Percentiles rank a stretch among this genome's conserved stretches.
Conservation (phyloP, 1,140 invertebrate species). For the Globodera rostochiensis region DNA sequence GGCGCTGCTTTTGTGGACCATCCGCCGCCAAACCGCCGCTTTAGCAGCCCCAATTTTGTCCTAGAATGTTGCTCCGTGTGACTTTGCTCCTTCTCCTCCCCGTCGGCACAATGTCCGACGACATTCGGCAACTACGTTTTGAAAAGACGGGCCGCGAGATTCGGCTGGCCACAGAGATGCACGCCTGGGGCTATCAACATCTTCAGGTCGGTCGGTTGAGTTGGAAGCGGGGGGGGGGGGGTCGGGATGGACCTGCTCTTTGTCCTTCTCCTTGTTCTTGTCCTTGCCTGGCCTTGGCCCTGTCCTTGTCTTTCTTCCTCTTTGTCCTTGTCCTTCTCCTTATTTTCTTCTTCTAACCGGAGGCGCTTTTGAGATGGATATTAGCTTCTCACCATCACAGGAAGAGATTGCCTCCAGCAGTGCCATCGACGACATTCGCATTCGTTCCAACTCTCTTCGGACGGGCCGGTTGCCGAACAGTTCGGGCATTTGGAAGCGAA, state of each 20-base stretch:
- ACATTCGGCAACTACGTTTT: neutral
- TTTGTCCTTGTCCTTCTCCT: no score
- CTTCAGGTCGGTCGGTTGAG: conserved; percentile 6
- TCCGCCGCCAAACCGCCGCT: neutral
- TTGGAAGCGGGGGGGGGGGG: no score
- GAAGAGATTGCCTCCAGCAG: neutral
- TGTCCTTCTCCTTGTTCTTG: neutral
- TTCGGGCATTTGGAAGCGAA: neutral
- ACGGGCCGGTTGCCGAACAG: conserved; percentile 21
- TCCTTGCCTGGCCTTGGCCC: neutral
- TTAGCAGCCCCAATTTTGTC: no score
- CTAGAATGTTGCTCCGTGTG: neutral
- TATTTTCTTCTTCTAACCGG: no score
- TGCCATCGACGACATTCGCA: conserved; percentile 2
- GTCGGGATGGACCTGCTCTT: no score
- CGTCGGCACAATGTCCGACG: neutral
- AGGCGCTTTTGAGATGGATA: no score
- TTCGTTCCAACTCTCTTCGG: neutral
- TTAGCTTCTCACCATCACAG: neutral
- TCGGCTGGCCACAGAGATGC: neutral
- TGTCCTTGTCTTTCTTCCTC: neutral
- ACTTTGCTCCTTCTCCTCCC: neutral
- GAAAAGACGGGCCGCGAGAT: conserved; percentile 16
- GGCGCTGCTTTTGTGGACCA: neutral
- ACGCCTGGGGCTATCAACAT: conserved; percentile 28